Percentiles rank a stretch among this genome's conserved stretches.
These are phyloP conservation scores for Emberiza fucata DNA, from an alignment of 2,113 vertebrate species.

Conservation along the genomic window DNA sequence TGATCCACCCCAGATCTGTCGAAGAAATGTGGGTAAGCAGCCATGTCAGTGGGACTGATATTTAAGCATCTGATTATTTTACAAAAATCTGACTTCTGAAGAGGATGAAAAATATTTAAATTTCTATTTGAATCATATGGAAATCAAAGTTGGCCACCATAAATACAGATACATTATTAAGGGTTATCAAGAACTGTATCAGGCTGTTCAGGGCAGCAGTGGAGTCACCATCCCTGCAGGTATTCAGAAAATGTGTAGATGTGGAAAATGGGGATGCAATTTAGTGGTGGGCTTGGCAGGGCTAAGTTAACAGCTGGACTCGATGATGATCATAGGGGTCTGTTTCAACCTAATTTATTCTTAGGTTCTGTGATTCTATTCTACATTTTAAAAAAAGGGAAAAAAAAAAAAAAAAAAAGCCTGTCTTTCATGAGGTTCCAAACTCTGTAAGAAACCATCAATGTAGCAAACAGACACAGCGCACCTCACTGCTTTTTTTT, in stretches of 20 bases:
- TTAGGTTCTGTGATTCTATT: not conserved
- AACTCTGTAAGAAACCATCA: not conserved
- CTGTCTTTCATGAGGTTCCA: not conserved
- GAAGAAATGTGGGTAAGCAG: not conserved
- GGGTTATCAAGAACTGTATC: not conserved
- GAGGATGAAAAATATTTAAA: not conserved
- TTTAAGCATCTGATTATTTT: not conserved
- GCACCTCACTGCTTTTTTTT: not conserved
- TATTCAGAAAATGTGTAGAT: not conserved
- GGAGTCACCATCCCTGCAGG: not conserved
- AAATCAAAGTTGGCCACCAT: not conserved
- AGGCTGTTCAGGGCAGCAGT: not conserved
- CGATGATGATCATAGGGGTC: accelerated
- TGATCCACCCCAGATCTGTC: not conserved
- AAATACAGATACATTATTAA: not conserved
- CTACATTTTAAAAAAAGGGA: not conserved
- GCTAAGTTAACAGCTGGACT: not conserved
- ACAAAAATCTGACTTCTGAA: not conserved
- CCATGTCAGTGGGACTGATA: accelerated
- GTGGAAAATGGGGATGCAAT: accelerated
- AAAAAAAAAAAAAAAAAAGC: too few relatives aligned
- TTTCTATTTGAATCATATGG: not conserved
- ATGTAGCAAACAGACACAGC: not conserved
- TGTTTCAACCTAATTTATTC: not conserved
- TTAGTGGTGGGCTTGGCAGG: not conserved